Evolutionary conservation across 2,797 vertebrate genomes (phyloP).

Genomic region (Urocyon cinereoargenteus): DNA sequence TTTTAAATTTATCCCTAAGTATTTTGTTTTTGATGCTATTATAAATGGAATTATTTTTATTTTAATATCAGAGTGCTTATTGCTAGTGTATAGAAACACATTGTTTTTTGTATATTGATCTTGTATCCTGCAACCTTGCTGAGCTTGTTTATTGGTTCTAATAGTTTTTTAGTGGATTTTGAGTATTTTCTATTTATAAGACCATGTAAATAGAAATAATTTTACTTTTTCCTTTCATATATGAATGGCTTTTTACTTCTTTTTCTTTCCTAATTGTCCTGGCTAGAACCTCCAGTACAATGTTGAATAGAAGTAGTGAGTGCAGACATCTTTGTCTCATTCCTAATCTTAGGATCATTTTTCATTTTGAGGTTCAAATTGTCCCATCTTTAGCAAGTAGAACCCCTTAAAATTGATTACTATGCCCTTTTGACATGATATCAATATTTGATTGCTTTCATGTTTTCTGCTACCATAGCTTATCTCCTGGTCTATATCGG

Average conservation of each 20-base stretch:
- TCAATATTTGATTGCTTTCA: too few relatives aligned
- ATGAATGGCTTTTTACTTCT: background rate
- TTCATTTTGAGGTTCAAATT: background rate
- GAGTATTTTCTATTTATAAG: background rate
- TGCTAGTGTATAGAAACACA: background rate
- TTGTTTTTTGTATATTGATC: background rate
- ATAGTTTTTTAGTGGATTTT: background rate
- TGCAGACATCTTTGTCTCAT: background rate
- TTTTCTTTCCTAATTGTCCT: background rate
- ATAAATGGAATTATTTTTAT: background rate
- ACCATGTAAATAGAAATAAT: background rate
- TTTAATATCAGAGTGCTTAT: constrained; percentile 33
- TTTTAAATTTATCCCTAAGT: background rate
- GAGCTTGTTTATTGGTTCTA: background rate
- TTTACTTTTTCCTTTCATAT: background rate
- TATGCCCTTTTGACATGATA: too few relatives aligned
- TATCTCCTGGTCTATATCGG: too few relatives aligned
- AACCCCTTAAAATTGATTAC: too few relatives aligned
- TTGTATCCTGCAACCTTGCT: background rate
- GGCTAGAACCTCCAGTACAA: background rate
- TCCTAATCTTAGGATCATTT: background rate
- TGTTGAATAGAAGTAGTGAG: background rate
- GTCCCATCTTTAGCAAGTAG: too few relatives aligned
- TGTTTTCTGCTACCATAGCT: too few relatives aligned
- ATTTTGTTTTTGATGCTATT: background rate